Evolutionary conservation across 2,113 vertebrate genomes (phyloP).

Genomic region (Promerops cafer): DNA sequence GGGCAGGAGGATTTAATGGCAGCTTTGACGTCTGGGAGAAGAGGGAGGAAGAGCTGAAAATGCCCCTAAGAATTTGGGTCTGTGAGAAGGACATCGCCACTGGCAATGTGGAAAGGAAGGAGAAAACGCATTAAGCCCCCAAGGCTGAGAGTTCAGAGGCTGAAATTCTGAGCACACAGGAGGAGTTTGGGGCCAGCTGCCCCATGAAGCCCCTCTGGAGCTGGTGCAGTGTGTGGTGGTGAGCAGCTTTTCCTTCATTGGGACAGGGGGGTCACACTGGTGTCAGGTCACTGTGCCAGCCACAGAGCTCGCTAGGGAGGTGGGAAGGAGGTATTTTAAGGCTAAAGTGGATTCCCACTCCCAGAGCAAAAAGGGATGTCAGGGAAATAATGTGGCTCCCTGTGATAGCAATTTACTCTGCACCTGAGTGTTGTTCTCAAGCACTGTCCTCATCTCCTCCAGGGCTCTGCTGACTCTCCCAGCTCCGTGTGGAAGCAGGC

Average conservation of each 20-base stretch:
- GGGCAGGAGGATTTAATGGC: conserved; percentile 38
- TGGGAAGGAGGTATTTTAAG: not conserved
- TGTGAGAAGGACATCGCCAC: conserved; percentile 5
- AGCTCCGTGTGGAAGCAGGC: not conserved
- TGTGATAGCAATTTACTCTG: not conserved
- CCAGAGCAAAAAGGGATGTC: not conserved
- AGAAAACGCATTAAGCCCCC: not conserved
- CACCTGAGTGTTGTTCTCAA: not conserved
- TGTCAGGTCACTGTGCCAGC: not conserved
- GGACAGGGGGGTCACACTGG: not conserved
- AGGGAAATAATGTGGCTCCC: not conserved
- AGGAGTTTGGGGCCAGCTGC: not conserved
- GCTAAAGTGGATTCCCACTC: not conserved
- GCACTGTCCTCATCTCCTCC: not conserved
- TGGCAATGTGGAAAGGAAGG: conserved; percentile 34
- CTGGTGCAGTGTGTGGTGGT: accelerated
- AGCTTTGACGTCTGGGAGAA: conserved; percentile 19
- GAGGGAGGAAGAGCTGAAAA: conserved; percentile 41
- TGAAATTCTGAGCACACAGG: not conserved
- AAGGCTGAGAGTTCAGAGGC: not conserved
- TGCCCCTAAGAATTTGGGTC: conserved; percentile 5
- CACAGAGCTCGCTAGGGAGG: not conserved
- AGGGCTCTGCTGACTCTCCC: not conserved
- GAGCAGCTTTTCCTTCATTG: not conserved
- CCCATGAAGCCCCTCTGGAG: not conserved